Evolutionary conservation across 2,797 vertebrate genomes (phyloP).

Genomic region (Nannoperca obscura): DNA sequence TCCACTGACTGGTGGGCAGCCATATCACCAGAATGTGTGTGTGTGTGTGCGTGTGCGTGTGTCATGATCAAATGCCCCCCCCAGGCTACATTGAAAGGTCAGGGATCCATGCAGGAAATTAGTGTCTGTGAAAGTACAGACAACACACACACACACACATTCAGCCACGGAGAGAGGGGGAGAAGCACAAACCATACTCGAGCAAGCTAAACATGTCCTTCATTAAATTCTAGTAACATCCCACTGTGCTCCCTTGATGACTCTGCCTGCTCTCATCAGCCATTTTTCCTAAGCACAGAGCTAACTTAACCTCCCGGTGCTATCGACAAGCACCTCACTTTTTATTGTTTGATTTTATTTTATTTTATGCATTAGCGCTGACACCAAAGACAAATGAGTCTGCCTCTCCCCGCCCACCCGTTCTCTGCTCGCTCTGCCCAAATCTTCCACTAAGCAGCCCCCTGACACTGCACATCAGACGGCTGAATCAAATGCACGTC

Average conservation of each 20-base stretch:
- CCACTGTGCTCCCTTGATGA: slow-evolving; percentile 70
- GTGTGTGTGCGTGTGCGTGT: slow-evolving; percentile 51
- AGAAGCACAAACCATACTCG: slow-evolving; percentile 55
- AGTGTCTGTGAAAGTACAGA: slow-evolving; percentile 80
- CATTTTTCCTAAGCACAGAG: slow-evolving; percentile 58
- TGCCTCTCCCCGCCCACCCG: slow-evolving; percentile 52
- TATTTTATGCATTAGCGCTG: slow-evolving; percentile 47
- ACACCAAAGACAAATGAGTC: slow-evolving; percentile 72
- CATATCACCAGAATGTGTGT: slow-evolving; percentile 61
- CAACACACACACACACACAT: slow-evolving; percentile 46
- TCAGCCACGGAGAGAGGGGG: slow-evolving; percentile 34
- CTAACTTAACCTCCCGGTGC: slow-evolving; percentile 58
- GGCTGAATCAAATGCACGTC: slow-evolving; percentile 71
- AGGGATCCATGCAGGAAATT: slow-evolving; percentile 86
- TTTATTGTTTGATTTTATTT: slow-evolving; percentile 7
- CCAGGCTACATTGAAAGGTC: slow-evolving; percentile 80
- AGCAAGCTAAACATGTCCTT: slow-evolving; percentile 80
- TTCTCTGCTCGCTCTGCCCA: slow-evolving; percentile 65
- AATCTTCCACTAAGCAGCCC: slow-evolving; percentile 74
- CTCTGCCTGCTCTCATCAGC: slow-evolving; percentile 73
- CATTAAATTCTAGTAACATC: slow-evolving; percentile 78
- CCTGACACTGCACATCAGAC: slow-evolving; percentile 68
- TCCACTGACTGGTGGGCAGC: slow-evolving; percentile 61
- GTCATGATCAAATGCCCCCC: slow-evolving; percentile 78
- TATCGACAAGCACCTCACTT: slow-evolving; percentile 52